phyloP scores from a whole-genome alignment of 2,113 vertebrate genomes.

The Myiagra hebetior region DNA sequence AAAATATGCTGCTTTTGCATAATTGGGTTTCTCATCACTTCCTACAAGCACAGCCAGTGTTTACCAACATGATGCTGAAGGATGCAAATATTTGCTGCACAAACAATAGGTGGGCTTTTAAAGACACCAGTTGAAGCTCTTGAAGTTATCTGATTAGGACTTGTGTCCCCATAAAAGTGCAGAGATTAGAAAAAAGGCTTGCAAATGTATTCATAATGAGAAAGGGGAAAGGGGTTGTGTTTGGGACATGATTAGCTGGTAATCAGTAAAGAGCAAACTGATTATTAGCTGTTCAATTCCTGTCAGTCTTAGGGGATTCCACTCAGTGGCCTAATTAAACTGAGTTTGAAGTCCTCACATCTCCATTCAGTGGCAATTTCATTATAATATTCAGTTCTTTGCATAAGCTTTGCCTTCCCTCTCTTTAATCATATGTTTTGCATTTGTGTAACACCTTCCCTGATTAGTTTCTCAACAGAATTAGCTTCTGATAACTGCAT shows the following conservation, averaged over 20 bases:
- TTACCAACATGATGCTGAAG: slow-evolving; percentile 44
- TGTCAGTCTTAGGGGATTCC: slow-evolving; percentile 84
- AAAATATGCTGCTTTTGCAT: neutral
- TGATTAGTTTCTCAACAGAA: slow-evolving; percentile 86
- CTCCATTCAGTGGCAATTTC: slow-evolving; percentile 76
- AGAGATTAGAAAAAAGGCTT: slow-evolving; percentile 66
- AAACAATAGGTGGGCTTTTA: slow-evolving; percentile 71
- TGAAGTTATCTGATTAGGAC: slow-evolving; percentile 72
- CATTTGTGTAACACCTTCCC: slow-evolving; percentile 80
- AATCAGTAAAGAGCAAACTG: slow-evolving; percentile 93
- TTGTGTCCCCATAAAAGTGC: slow-evolving; percentile 53
- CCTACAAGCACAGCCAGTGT: slow-evolving; percentile 16
- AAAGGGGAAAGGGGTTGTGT: slow-evolving; percentile 70
- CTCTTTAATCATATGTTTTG: slow-evolving; percentile 84
- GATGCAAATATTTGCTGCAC: slow-evolving; percentile 81
- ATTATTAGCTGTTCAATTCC: slow-evolving; percentile 89
- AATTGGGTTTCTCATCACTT: slow-evolving; percentile 22
- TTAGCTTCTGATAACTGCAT: slow-evolving; percentile 76
- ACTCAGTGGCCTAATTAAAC: slow-evolving; percentile 85
- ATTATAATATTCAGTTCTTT: slow-evolving; percentile 74
- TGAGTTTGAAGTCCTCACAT: slow-evolving; percentile 76
- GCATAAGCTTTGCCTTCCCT: slow-evolving; percentile 71
- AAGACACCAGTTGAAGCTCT: slow-evolving; percentile 71
- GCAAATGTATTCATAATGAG: slow-evolving; percentile 77
- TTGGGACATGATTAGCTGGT: slow-evolving; percentile 88